phyloP scores from a whole-genome alignment of 2,797 vertebrate species.

The Trichosurus vulpecula region DNA sequence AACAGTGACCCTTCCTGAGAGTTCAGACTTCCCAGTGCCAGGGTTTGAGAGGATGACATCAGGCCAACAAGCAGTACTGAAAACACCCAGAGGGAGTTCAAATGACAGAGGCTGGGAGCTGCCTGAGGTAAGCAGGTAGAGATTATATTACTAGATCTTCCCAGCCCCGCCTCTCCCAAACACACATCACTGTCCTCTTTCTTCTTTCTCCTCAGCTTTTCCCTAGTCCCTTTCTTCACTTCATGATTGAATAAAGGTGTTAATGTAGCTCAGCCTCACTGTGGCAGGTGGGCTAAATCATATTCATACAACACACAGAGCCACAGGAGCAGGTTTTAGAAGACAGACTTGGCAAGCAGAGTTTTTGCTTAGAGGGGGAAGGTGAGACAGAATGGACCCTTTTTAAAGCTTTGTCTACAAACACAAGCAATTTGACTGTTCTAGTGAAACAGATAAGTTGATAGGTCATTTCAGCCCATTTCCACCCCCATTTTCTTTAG shows the following conservation, averaged over 20 bases:
- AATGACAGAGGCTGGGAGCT: neutral
- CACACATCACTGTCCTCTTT: neutral
- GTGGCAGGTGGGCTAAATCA: neutral
- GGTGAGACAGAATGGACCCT: neutral
- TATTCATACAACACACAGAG: neutral
- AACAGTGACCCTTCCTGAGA: neutral
- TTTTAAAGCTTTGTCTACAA: conserved; percentile 6
- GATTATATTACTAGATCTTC: neutral
- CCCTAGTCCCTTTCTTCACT: neutral
- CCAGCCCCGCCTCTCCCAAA: neutral
- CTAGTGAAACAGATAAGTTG: neutral
- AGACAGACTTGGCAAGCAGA: neutral
- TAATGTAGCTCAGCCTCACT: neutral
- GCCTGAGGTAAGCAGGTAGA: neutral
- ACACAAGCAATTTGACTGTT: neutral
- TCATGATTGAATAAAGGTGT: conserved; percentile 11
- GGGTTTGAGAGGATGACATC: neutral
- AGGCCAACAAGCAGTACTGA: neutral
- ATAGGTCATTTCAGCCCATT: neutral
- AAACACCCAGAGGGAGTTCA: neutral
- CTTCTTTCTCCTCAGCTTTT: neutral
- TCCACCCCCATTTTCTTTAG: neutral
- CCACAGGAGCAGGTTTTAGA: neutral
- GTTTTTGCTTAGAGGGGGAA: neutral
- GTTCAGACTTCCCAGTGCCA: neutral